Base-by-base conservation (phyloP, 1,140 invertebrate species). In the Drepana arcuata region DNA sequence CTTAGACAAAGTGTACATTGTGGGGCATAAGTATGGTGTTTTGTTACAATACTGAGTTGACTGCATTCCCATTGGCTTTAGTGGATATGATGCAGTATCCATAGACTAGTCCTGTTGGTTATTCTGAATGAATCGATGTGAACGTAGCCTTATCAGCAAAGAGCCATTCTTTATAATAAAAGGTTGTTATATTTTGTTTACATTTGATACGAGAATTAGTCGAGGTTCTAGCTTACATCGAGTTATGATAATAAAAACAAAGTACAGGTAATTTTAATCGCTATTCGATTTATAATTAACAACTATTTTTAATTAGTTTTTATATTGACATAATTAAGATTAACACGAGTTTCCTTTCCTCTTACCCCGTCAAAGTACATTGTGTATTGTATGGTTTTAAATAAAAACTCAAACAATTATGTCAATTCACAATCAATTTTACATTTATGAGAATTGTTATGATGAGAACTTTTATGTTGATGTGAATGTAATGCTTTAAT, bases 221-320 rank as follows among this genome's bases (percentile, higher is more conserved):
- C 52, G 47, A 63, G 60, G 43, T 53, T 44, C 47, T 74, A 64
- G 59, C 60, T 68, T 72, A 73, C 71, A 78, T 78, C 71, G 73
- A 81, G 53, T 66, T 69, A 71, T 53, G 65, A 77, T 78, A 77
- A 77, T 73, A 71, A 67, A 67, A 55, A 62, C 51, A 68, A 74
- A 73, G 65, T 75, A 78, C 71, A 79, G 56, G 59, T 79, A 64
- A 67, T 60, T 70, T 65, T 75, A 72, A 68, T 66, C 39, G 62
- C 42, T 62, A 56, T 63, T n/a, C 45, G 59, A 67, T 66, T 60
- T 61, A 28, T 63, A 53, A 59, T 66, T 68, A 69, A 63, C 46
- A 48, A 59, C 38, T 71, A 70, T 69, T 64, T 72, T 77, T 59
- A 42, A 68, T 64, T 71, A 72, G 54, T 74, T 74, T 42, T 66